Evolutionary conservation across 2,797 vertebrate species (phyloP).

Genomic region (Agapornis canus): DNA sequence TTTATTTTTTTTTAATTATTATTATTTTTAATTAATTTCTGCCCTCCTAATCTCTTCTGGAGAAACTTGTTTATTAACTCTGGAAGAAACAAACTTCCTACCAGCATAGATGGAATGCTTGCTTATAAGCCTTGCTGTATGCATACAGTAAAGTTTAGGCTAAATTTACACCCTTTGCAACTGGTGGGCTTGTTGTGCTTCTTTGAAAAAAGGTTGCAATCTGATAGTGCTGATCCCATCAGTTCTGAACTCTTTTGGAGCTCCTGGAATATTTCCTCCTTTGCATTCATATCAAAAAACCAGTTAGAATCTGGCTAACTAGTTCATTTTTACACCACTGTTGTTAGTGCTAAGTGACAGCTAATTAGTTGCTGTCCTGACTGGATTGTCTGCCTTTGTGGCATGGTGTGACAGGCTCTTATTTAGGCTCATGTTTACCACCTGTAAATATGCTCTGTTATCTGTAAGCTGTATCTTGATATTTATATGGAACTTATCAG

Average conservation of each 20-base stretch:
- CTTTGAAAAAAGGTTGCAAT: not conserved
- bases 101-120: not conserved
- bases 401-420: not conserved
- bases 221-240: not conserved
- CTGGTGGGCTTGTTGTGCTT: not conserved
- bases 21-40: not conserved
- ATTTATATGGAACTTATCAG: not conserved
- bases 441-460: not conserved
- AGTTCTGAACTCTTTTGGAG: not conserved
- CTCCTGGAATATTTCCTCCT: not conserved
- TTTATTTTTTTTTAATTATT: not conserved
- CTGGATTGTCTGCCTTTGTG: not conserved
- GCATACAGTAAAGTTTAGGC: not conserved
- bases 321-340: not conserved
- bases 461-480: not conserved
- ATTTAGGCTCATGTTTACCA: not conserved
- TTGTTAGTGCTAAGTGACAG: not conserved
- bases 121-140: not conserved
- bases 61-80: not conserved
- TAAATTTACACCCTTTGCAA: not conserved
- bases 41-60: not conserved
- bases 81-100: not conserved
- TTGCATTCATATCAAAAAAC: not conserved
- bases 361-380: not conserved
- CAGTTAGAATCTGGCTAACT: not conserved